Conservation (phyloP, 2,888 invertebrate genomes). For the Anorthoa munda region DNA sequence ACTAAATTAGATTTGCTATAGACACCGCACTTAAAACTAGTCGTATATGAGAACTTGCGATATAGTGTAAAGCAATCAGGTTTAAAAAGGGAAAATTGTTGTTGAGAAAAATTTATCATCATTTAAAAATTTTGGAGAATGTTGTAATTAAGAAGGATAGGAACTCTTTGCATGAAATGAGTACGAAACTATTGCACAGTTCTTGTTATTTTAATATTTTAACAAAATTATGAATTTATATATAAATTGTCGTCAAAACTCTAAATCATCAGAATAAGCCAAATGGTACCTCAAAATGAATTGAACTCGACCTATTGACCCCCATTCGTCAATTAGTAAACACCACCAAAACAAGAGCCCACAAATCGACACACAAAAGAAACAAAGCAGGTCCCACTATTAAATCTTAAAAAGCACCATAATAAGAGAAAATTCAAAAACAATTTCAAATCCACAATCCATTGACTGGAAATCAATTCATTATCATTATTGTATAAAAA, state of each 20-base stretch:
- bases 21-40: conserved; percentile 41
- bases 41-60: conserved; percentile 28
- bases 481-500: conserved; percentile 75
- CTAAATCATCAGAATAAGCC: neutral
- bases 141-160: neutral
- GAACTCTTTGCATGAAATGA: neutral
- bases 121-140: neutral
- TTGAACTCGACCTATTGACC: conserved; percentile 12
- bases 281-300: neutral
- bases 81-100: neutral
- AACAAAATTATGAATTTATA: too few species aligned
- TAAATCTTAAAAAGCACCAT: conserved; percentile 12
- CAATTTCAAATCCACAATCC: conserved; percentile 36
- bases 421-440: conserved; percentile 25
- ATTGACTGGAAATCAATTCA: conserved; percentile 62
- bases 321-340: neutral
- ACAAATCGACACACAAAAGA: neutral
- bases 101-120: neutral
- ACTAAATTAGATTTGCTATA: conserved; percentile 63
- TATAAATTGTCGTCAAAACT: neutral
- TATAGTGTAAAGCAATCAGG: conserved; percentile 4
- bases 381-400: conserved; percentile 8
- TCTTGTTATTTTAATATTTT: too few species aligned
- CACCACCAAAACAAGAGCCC: conserved; percentile 30
- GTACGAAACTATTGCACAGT: too few species aligned